A percentile compares a stretch with the other conserved stretches of the same genome.
Conservation (phyloP, 2,113 vertebrate genomes). For the Hydrolagus affinis region DNA sequence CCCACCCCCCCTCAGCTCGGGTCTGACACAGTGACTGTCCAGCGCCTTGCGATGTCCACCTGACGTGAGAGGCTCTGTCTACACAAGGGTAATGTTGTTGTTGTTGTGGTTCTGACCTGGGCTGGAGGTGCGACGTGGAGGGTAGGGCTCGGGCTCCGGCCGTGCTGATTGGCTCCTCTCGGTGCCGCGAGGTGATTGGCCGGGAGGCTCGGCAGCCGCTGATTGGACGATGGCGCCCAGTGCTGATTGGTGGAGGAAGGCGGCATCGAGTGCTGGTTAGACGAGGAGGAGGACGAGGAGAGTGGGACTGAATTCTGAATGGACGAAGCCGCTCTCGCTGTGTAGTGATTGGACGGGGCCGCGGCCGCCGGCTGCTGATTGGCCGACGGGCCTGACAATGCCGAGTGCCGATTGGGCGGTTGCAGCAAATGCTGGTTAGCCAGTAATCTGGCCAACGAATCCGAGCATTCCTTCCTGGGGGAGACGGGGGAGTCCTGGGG, state of each 20-base stretch:
- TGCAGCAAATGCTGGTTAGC: not conserved
- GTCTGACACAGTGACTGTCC: not conserved
- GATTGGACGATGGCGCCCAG: not conserved
- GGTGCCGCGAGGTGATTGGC: not conserved
- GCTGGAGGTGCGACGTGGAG: too few species aligned
- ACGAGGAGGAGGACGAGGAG: too few species aligned
- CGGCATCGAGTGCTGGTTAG: not conserved
- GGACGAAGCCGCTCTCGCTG: not conserved
- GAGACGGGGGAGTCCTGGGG: too few species aligned
- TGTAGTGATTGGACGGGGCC: not conserved
- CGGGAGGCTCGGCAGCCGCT: not conserved
- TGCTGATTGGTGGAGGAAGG: not conserved
- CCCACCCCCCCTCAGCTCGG: not conserved
- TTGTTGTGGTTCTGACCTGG: too few species aligned
- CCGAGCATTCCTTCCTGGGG: not conserved
- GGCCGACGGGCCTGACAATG: not conserved
- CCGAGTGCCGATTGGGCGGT: not conserved
- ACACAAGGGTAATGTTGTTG: too few species aligned
- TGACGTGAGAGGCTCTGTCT: too few species aligned
- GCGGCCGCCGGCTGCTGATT: not conserved
- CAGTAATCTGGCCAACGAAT: not conserved
- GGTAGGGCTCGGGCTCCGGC: not conserved
- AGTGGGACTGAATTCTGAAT: not conserved
- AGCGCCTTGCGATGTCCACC: too few species aligned
- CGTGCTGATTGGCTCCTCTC: too few species aligned